These are phyloP conservation scores for Epirrhoe tristata DNA, from an alignment of 2,888 invertebrate species.

Conservation along the genomic window DNA sequence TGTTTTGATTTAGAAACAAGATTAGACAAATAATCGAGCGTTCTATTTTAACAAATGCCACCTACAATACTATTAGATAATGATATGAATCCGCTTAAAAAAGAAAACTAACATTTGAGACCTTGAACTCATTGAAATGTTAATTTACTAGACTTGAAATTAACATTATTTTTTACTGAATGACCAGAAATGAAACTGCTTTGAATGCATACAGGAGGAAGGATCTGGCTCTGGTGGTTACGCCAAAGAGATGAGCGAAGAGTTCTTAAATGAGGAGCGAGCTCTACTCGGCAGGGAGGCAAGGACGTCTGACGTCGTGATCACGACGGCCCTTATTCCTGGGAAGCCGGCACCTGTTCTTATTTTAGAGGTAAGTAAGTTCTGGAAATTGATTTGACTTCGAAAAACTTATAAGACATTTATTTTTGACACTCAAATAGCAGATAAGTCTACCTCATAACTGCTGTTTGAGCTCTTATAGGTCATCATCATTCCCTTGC, in stretches of 20 bases:
- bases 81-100: background rate
- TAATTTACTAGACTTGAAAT: background rate
- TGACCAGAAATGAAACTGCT: background rate
- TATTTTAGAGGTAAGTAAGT: slow-evolving; percentile 90
- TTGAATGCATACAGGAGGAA: slow-evolving; percentile 83
- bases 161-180: background rate
- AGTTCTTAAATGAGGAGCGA: slow-evolving; percentile 94
- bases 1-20: slow-evolving; percentile 15
- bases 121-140: slow-evolving; percentile 21
- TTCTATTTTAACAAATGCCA: slow-evolving; percentile 14
- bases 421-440: too few relatives aligned
- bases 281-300: slow-evolving; percentile 94
- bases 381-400: background rate
- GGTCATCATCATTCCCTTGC: too few relatives aligned
- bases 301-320: slow-evolving; percentile 93
- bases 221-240: slow-evolving; percentile 88
- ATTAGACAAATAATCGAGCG: slow-evolving; percentile 14
- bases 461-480: too few relatives aligned
- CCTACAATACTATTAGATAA: slow-evolving; percentile 4
- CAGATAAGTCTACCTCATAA: too few relatives aligned
- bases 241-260: slow-evolving; percentile 94
- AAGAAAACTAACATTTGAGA: slow-evolving; percentile 13
- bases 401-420: too few relatives aligned
- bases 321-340: slow-evolving; percentile 95
- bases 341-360: slow-evolving; percentile 93